These are phyloP conservation scores for Macrobrachium nipponense DNA, from an alignment of 1,140 invertebrate species.

Conservation along the genomic window DNA sequence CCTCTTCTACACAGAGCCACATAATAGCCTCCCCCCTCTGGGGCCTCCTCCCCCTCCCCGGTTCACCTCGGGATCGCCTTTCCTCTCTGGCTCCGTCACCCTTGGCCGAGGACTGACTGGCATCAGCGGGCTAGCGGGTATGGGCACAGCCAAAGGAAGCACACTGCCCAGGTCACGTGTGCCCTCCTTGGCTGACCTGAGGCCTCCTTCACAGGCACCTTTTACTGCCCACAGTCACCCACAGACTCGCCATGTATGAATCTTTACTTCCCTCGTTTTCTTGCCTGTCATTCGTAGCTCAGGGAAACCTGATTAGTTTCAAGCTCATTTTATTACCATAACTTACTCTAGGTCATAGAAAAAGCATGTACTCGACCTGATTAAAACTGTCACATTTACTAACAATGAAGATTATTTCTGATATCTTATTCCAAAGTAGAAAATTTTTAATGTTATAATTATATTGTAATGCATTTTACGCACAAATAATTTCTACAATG, in stretches of 20 bases:
- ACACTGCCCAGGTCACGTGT: conserved; percentile 38
- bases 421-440: no score
- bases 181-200: not conserved
- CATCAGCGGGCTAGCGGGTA: conserved; percentile 20
- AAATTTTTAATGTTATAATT: no score
- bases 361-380: no score
- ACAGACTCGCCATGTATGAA: not conserved
- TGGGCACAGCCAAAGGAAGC: conserved; percentile 37
- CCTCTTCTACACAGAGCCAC: not conserved
- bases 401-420: no score
- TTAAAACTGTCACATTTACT: no score
- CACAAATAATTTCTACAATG: no score
- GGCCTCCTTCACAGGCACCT: not conserved
- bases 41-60: not conserved
- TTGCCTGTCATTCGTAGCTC: no score
- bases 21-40: not conserved
- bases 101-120: conserved; percentile 30
- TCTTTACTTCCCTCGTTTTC: no score
- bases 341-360: no score
- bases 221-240: not conserved
- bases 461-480: no score
- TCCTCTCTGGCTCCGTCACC: conserved; percentile 37
- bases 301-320: no score
- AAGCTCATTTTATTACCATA: no score
- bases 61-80: not conserved